Conservation (phyloP, 2,113 vertebrate genomes). For the Elephantulus edwardii region DNA sequence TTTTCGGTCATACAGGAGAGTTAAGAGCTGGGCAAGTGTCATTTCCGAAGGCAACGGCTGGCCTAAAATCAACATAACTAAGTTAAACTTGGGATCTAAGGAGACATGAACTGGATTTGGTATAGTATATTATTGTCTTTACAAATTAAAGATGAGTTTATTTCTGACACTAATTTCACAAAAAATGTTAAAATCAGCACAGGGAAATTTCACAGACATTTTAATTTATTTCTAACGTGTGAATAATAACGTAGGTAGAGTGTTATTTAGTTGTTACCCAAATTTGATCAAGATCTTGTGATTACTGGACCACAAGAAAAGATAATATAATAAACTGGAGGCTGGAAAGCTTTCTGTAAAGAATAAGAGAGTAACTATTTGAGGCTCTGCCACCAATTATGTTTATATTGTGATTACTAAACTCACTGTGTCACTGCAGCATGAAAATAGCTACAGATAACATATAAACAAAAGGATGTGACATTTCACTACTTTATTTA, state of each 20-base stretch:
- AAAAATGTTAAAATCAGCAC: constrained; percentile 28
- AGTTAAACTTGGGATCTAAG: constrained; percentile 55
- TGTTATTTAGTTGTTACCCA: background rate
- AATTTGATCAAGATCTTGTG: background rate
- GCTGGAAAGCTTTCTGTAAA: background rate
- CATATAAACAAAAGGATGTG: background rate
- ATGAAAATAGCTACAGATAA: no score
- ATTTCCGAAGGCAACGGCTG: constrained; percentile 97
- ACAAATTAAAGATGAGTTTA: background rate
- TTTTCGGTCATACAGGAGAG: constrained; percentile 96
- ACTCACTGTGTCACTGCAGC: background rate
- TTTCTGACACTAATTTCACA: constrained; percentile 6
- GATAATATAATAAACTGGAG: background rate
- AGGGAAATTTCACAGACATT: background rate
- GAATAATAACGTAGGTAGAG: background rate
- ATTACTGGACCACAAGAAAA: background rate
- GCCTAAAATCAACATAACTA: constrained; percentile 84
- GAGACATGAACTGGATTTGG: background rate
- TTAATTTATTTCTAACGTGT: background rate
- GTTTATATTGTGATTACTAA: background rate
- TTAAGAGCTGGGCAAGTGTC: constrained; percentile 97
- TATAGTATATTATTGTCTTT: constrained; percentile 27
- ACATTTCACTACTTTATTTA: background rate
- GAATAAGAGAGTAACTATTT: background rate
- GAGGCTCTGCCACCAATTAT: background rate